Conservation (phyloP, 2,113 vertebrate genomes). For the Cinclus mexicanus region DNA sequence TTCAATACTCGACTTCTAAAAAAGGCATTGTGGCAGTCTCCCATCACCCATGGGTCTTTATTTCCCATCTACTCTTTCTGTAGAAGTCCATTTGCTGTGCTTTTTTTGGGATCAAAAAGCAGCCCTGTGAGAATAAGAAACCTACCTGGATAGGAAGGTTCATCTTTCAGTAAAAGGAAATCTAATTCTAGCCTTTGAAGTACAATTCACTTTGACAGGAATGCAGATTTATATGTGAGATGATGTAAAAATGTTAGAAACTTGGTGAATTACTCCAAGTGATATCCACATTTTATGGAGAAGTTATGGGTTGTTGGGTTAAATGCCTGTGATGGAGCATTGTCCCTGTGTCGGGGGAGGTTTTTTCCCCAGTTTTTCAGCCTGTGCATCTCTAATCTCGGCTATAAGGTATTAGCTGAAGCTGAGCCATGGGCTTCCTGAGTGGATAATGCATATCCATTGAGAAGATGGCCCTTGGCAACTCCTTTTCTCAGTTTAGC, state of each 20-base stretch:
- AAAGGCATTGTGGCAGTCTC: neutral
- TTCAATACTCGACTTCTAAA: neutral
- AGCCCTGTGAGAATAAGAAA: neutral
- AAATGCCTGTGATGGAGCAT: neutral
- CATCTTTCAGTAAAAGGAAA: neutral
- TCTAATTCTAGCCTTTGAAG: neutral
- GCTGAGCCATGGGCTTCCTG: fast-evolving
- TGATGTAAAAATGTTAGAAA: neutral
- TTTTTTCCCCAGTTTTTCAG: neutral
- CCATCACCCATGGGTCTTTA: neutral
- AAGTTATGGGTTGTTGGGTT: neutral
- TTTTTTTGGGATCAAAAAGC: neutral
- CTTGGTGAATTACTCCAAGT: neutral
- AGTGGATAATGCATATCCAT: neutral
- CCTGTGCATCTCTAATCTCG: neutral
- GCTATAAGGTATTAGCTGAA: neutral
- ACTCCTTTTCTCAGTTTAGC: neutral
- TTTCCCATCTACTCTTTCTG: neutral
- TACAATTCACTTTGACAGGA: neutral
- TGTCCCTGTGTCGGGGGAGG: neutral
- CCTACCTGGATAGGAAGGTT: neutral
- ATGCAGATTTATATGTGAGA: neutral
- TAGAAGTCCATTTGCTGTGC: neutral
- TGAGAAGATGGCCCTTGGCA: neutral
- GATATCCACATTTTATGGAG: neutral